Percentiles rank a stretch among this genome's conserved stretches.
These are phyloP conservation scores for Chelonia mydas DNA, from an alignment of 2,797 vertebrate species.

Conservation along the genomic window DNA sequence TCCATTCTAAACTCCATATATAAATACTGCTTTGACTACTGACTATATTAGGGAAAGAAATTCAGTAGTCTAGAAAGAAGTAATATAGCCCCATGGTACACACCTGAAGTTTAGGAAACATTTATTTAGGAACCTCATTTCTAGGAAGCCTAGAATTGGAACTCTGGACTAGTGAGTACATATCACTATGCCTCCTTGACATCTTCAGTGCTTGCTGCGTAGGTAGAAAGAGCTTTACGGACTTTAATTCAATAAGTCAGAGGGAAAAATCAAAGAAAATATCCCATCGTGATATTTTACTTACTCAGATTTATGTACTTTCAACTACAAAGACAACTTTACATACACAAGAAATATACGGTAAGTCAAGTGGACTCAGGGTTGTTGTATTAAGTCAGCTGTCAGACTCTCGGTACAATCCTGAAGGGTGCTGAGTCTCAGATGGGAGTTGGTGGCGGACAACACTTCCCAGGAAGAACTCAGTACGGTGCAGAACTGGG, in stretches of 20 bases:
- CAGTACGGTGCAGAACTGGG: background rate
- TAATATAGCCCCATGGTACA: background rate
- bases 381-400: background rate
- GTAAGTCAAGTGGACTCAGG: background rate
- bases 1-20: background rate
- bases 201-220: background rate
- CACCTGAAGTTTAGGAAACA: background rate
- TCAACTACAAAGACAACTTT: background rate
- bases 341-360: background rate
- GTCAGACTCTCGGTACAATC: background rate
- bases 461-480: accelerated
- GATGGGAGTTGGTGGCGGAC: background rate
- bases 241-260: background rate
- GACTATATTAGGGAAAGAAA: background rate
- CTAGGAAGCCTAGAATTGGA: background rate
- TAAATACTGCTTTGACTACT: background rate
- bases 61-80: background rate
- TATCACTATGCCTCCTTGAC: background rate
- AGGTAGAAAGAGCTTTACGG: background rate
- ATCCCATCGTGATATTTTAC: background rate
- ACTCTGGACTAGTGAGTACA: background rate
- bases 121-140: background rate
- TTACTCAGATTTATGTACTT: background rate
- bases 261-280: background rate
- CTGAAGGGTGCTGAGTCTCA: background rate